A percentile compares a stretch with the other conserved stretches of the same genome.
Evolutionary conservation across 2,797 vertebrate species (phyloP).

Genomic region (Tarsius wallacei): DNA sequence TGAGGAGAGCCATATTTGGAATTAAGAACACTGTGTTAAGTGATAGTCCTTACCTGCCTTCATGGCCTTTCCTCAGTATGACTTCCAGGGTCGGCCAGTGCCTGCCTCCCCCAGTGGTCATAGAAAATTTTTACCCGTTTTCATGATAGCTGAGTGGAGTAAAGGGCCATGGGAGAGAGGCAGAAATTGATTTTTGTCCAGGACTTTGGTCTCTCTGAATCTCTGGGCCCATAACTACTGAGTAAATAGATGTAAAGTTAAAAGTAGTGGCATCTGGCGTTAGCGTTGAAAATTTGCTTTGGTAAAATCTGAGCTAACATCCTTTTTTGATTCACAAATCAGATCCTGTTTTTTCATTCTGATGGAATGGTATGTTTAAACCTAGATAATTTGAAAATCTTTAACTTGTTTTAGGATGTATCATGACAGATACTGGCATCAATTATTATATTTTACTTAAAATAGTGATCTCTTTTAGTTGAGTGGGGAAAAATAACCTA

Average conservation of each 20-base stretch:
- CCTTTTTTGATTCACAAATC: background rate
- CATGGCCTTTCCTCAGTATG: background rate
- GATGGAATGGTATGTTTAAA: background rate
- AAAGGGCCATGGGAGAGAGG: background rate
- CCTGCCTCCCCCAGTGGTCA: background rate
- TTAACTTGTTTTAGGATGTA: background rate
- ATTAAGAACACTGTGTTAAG: background rate
- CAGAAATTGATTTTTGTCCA: background rate
- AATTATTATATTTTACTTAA: background rate
- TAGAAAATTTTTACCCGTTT: background rate
- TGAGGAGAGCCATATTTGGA: background rate
- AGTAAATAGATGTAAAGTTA: conserved; percentile 28
- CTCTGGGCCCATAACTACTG: background rate
- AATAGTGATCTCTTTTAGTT: background rate
- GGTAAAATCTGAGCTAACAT: background rate
- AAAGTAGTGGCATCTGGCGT: background rate
- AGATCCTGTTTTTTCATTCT: background rate
- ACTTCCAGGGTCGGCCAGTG: background rate
- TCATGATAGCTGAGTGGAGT: conserved; percentile 50
- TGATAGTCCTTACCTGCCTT: background rate
- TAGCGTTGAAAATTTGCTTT: background rate
- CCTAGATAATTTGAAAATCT: background rate
- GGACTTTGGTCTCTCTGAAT: conserved; percentile 14
- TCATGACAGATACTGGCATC: background rate
- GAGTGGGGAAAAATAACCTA: too few relatives aligned